Conservation (phyloP, 2,797 vertebrate genomes). For the Amniataba percoides region DNA sequence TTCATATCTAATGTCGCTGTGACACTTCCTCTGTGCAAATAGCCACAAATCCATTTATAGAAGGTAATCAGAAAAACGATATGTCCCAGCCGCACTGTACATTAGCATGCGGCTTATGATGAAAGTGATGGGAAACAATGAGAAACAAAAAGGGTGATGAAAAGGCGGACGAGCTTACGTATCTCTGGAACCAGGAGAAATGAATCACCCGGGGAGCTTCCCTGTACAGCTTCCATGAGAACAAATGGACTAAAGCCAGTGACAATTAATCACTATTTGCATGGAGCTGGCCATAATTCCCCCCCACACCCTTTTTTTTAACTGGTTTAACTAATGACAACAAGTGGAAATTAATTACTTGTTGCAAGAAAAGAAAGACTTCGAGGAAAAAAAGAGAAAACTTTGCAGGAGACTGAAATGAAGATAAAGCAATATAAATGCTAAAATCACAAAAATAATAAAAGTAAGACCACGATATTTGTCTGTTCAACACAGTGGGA, state of each 20-base stretch:
- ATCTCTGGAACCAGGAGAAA: constrained; percentile 65
- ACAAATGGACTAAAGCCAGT: constrained; percentile 78
- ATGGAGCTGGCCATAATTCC: constrained; percentile 85
- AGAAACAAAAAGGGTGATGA: constrained; percentile 58
- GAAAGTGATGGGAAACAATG: constrained; percentile 72
- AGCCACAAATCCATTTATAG: constrained; percentile 72
- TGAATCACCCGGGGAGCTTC: constrained; percentile 74
- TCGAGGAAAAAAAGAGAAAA: neutral
- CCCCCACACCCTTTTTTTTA: constrained; percentile 67
- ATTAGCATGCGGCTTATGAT: constrained; percentile 71
- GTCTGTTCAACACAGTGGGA: neutral
- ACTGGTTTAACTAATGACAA: constrained; percentile 85
- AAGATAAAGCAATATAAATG: neutral
- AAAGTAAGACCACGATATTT: constrained; percentile 18
- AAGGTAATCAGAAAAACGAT: constrained; percentile 71
- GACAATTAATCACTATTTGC: constrained; percentile 86
- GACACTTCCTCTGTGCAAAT: constrained; percentile 70
- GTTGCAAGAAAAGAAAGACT: constrained; percentile 38
- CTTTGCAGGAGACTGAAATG: constrained; percentile 16
- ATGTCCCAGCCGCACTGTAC: constrained; percentile 43
- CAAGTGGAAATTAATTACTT: constrained; percentile 82
- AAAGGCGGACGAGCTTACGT: constrained; percentile 57
- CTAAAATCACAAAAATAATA: neutral
- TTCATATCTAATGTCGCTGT: constrained; percentile 58
- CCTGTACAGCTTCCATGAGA: constrained; percentile 79